These are phyloP conservation scores for Muscicapa comitata DNA, from an alignment of 2,797 vertebrate genomes.

Conservation along the genomic window DNA sequence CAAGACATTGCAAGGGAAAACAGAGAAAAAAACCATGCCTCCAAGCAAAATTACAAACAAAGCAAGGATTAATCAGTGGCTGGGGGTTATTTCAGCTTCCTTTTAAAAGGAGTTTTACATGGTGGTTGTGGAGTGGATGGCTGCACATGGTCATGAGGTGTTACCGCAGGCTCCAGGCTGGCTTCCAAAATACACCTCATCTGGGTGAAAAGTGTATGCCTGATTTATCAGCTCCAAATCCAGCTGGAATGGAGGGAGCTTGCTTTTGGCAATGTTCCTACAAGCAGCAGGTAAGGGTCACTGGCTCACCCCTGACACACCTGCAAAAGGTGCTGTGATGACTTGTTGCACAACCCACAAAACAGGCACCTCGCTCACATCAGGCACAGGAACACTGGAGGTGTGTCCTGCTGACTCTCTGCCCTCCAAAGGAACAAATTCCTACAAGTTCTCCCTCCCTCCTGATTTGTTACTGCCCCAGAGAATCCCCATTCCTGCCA, in stretches of 20 bases:
- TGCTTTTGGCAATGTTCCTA: not conserved
- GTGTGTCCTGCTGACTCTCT: not conserved
- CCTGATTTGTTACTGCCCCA: not conserved
- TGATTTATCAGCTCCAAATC: not conserved
- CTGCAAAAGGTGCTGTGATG: not conserved
- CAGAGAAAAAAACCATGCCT: not conserved
- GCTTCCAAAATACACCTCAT: conserved; percentile 3
- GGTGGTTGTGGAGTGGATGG: not conserved
- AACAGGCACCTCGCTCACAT: not conserved
- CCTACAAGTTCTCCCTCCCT: not conserved
- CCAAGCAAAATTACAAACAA: not conserved
- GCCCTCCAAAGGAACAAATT: not conserved
- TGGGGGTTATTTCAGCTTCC: not conserved
- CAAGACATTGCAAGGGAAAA: not conserved
- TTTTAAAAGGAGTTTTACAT: not conserved
- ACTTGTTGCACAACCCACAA: not conserved
- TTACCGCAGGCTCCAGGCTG: not conserved
- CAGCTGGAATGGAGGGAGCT: not conserved
- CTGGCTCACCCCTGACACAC: not conserved
- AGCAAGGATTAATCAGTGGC: not conserved
- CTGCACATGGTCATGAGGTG: not conserved
- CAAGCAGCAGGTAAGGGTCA: not conserved
- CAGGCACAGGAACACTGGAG: not conserved
- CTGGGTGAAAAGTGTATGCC: not conserved
- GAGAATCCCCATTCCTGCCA: not conserved